phyloP scores from a whole-genome alignment of 2,888 invertebrate genomes.

The Lathronympha strigana region DNA sequence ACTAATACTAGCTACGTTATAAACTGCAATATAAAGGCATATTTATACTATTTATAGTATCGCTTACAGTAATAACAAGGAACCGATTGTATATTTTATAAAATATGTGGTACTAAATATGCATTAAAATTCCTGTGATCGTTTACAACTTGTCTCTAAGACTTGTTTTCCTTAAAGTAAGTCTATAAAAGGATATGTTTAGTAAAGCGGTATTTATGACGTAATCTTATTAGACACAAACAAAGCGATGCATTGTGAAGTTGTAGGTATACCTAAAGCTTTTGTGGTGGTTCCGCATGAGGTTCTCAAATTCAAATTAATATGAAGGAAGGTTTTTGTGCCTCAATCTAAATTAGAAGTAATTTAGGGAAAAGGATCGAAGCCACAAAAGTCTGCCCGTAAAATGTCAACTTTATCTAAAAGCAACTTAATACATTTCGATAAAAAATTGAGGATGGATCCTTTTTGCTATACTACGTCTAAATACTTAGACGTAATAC shows the following conservation, averaged over 20 bases:
- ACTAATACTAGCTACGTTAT: neutral
- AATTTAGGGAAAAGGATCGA: too few species aligned
- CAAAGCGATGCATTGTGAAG: neutral
- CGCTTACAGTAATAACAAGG: constrained; percentile 1
- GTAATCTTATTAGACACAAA: constrained; percentile 8
- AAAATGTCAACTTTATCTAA: too few species aligned
- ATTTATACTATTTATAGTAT: neutral
- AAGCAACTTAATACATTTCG: too few species aligned
- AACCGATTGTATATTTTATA: constrained; percentile 9
- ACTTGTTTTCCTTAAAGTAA: constrained; percentile 8
- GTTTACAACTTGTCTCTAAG: constrained; percentile 15
- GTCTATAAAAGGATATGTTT: constrained; percentile 8
- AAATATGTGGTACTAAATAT: constrained; percentile 6
- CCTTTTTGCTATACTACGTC: too few species aligned
- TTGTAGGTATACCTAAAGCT: neutral
- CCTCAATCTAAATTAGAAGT: too few species aligned
- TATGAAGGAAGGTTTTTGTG: neutral
- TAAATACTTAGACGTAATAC: too few species aligned
- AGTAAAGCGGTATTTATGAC: neutral
- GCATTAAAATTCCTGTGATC: constrained; percentile 22
- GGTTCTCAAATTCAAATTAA: neutral
- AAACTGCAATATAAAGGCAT: neutral
- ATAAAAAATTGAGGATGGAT: too few species aligned
- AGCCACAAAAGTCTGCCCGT: too few species aligned
- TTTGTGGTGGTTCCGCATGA: neutral